These are phyloP conservation scores for Teleopsis dalmanni DNA, from an alignment of 1,140 invertebrate genomes.

Conservation along the genomic window DNA sequence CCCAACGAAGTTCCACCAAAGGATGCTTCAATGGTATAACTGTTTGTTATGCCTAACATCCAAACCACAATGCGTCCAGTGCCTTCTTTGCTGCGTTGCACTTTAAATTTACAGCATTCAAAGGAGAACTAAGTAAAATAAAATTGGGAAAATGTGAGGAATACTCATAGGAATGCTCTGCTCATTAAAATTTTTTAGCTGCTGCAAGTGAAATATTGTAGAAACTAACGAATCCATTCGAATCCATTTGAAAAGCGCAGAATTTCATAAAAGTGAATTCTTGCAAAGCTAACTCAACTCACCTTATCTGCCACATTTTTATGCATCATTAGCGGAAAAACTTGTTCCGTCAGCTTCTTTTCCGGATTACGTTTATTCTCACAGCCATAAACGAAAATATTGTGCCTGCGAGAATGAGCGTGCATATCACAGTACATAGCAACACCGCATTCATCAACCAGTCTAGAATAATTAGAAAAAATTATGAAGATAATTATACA, in stretches of 20 bases:
- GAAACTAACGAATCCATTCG: neutral
- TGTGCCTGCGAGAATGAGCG: constrained; percentile 88
- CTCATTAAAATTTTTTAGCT: neutral
- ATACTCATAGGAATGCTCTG: neutral
- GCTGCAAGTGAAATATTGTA: neutral
- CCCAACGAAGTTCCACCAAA: constrained; percentile 80
- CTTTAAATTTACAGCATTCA: constrained; percentile 86
- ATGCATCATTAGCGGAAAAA: constrained; percentile 86
- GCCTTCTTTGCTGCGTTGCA: constrained; percentile 87
- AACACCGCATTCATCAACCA: constrained; percentile 86
- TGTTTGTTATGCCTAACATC: constrained; percentile 88
- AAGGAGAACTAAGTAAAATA: constrained; percentile 72
- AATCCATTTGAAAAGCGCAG: neutral
- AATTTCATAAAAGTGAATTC: neutral
- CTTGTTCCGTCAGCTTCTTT: constrained; percentile 75
- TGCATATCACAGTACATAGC: constrained; percentile 93
- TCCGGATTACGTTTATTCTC: constrained; percentile 73
- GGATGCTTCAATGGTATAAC: constrained; percentile 91
- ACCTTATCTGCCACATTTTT: constrained; percentile 90
- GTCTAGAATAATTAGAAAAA: constrained; percentile 44
- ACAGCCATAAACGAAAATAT: constrained; percentile 94
- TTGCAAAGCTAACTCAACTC: constrained; percentile 16
- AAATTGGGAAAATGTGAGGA: constrained; percentile 12
- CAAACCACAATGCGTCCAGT: constrained; percentile 88
- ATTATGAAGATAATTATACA: neutral